Evolutionary conservation across 2,888 invertebrate species (phyloP), one percentile per base, ranked within the genome.

Genomic region (Marronus borbonicus): DNA sequence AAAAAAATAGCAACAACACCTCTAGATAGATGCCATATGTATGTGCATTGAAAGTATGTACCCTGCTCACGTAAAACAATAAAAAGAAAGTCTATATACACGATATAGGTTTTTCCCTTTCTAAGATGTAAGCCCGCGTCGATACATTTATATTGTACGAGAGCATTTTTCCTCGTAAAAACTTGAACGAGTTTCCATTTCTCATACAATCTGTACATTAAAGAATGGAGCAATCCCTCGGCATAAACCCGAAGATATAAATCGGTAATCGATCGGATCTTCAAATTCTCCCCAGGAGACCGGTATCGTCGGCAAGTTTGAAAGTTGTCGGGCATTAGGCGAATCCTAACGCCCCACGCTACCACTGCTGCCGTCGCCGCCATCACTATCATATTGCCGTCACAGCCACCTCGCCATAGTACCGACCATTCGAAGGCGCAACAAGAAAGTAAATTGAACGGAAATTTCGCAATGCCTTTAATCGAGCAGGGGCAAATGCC

Each of bases 401-500:
- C 66, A 49, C 49, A 44, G 44, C 44, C 65, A 39, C 62, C 62
- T 80, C 80, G 80, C 79, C 72, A 78, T 79, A 79, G 76, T 78
- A 68, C 75, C 39, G 82, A 81, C 83, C 80, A 84, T 84, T 85
- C 84, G 83, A 80, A 81, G 82, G 85, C 85, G 86, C 86, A 86
- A 86, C 86, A 86, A 86, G 86, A 84, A 86, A 86, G 85, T 85
- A 86, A 87, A 87, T 86, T 86, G 87, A 86, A 86, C 86, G 87
- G 86, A 87, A 86, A 87, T 86, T 86, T 84, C 83, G 83, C 84
- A 83, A 81, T 83, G 84, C 83, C 85, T 85, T 84, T 86, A 86
- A 86, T 86, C 86, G 85, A 84, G 83, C 85, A 83, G 83, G 55
- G 83, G 82, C 84, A 85, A 86, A 86, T 85, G 85, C 85, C 86